A percentile compares a stretch with the other conserved stretches of the same genome.
phyloP scores from a whole-genome alignment of 1,140 invertebrate genomes.

The Caerostris darwini region DNA sequence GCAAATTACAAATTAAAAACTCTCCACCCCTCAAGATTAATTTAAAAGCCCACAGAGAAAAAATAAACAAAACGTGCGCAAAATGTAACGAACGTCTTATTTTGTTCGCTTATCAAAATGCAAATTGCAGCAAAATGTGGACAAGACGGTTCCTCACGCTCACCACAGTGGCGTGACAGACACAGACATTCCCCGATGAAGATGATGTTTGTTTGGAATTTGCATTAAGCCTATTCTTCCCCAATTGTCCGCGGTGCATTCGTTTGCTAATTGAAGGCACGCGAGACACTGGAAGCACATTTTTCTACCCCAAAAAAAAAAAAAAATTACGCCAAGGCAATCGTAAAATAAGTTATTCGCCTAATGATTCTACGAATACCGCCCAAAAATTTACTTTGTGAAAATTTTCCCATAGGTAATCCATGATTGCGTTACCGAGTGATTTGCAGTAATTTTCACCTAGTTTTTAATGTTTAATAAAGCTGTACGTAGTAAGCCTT shows the following conservation, averaged over 20 bases:
- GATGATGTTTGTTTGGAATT: constrained; percentile 35
- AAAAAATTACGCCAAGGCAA: not conserved
- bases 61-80: not conserved
- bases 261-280: constrained; percentile 43
- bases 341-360: not conserved
- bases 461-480: no score
- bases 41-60: not conserved
- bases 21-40: not conserved
- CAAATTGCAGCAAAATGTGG: constrained; percentile 41
- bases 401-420: no score
- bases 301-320: not conserved
- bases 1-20: not conserved
- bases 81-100: not conserved
- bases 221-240: constrained; percentile 11
- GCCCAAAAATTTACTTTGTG: not conserved
- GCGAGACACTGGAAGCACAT: not conserved
- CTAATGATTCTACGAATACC: constrained; percentile 11
- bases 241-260: constrained; percentile 27
- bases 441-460: no score
- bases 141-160: not conserved
- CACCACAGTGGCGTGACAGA: not conserved
- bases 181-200: constrained; percentile 38
- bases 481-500: no score
- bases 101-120: constrained; percentile 43
- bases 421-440: no score